These are phyloP conservation scores for Drosophila rhopaloa DNA, from an alignment of 1,140 invertebrate genomes.

Conservation along the genomic window DNA sequence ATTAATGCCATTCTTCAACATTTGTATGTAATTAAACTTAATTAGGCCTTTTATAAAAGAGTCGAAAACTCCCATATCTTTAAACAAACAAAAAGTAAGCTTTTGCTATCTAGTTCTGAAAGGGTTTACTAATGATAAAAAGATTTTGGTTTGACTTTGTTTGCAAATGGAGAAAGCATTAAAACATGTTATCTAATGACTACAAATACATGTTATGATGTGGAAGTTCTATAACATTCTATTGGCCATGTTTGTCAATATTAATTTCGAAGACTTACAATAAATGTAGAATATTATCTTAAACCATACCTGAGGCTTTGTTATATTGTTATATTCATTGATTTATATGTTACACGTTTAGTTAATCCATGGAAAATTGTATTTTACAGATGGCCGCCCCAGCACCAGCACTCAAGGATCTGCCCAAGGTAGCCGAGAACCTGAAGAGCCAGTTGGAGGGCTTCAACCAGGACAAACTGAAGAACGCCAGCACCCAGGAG, in stretches of 20 bases:
- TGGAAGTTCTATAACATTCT: neutral
- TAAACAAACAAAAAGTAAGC: too few species aligned
- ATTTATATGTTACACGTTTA: too few species aligned
- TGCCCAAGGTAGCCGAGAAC: slow-evolving; percentile 94
- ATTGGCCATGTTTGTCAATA: neutral
- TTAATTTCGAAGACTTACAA: neutral
- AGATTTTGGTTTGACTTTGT: neutral
- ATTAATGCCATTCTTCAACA: too few species aligned
- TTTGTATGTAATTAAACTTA: too few species aligned
- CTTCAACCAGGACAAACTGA: slow-evolving; percentile 93
- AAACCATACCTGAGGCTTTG: too few species aligned
- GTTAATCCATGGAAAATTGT: too few species aligned
- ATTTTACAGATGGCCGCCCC: slow-evolving; percentile 72
- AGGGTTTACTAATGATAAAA: too few species aligned
- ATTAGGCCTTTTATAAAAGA: neutral
- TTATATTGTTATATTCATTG: neutral
- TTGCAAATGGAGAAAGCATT: neutral
- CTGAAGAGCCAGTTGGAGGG: slow-evolving; percentile 94
- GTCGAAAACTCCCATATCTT: neutral
- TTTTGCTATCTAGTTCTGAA: too few species aligned
- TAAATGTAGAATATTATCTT: neutral
- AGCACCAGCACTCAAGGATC: slow-evolving; percentile 92
- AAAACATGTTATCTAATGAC: neutral
- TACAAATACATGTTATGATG: neutral
- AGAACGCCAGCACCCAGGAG: slow-evolving; percentile 93